Base-by-base conservation (phyloP, 2,888 invertebrate species). In the Drosophila rubida region DNA sequence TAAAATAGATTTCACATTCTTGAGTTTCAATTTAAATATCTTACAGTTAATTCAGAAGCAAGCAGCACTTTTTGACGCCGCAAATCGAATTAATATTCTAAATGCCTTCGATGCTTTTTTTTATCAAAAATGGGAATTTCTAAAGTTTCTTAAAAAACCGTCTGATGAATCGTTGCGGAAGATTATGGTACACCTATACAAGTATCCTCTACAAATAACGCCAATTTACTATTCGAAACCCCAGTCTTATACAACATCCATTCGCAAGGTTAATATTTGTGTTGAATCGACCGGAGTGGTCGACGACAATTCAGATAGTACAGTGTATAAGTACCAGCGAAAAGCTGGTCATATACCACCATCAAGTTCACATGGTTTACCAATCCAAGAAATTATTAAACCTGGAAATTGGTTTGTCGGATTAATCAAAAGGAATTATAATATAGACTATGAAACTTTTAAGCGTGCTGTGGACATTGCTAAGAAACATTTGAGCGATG, bases 1-100 rank as follows among this genome's bases (percentile, higher is more conserved):
- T 25, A 16, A 13, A n/a, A 13, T 4, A 19, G 9, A n/a, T 11
- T 4, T 19, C 4, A 7, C 11, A 25, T 9, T 25, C 2, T 14
- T 39, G 25, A 27, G 2, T 13, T 9, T 25, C 2, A 16, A 3
- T 32, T 16, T 14, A 8, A 11, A 13, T 4, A 1, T 23, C 0
- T 46, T 44, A 22, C 13, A 59, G 59, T 16, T 25, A 5, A 35
- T 59, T 9, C n/a, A 19, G 22, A 13, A 45, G 8, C 16, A 59
- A 19, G 59, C 50, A 7, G 25, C 50, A 11, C 37, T 51, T 25
- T 19, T 32, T 13, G 19, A 23, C 13, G 32, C 50, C 13, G 44
- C 51, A 7, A 13, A 32, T 9, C 35, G 35, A 2, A 37, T 59
- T 1, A 44, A 59, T 37, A 25, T 51, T 4, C 27, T 37, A 2